Base-by-base conservation (phyloP, 1,140 invertebrate species). In the Ceratina japonica region DNA sequence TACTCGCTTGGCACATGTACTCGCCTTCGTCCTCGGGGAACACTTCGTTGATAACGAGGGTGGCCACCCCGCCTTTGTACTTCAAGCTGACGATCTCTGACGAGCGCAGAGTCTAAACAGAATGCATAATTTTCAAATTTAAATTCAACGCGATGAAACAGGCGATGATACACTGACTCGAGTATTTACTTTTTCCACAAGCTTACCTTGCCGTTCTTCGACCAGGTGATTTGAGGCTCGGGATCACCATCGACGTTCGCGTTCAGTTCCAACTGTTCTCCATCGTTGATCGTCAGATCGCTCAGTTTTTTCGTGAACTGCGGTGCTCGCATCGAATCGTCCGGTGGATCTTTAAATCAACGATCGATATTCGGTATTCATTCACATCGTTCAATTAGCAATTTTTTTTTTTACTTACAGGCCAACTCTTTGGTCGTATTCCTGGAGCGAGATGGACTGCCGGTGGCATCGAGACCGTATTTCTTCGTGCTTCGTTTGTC, bases 11-110 rank as follows among this genome's bases (percentile, higher is more conserved):
- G 89, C 98, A 98, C 8, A 94, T 94, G 89, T 98, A 98, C 74
- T 95, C 94, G 44, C 97, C 98, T 90, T 97, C 97, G 91, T 99
- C 98, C 93, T 98, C 97, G 1, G 97, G 97, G 94, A 97, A 98
- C 71, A 98, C 95, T 93, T 98, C 97, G 80, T 96, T 96, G 82
- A 98, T 98, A 22, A 95, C 95, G 22, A 98, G 92, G 52, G 95
- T 96, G 0, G 97, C 97, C 59, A 97, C 93, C 37, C 97, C 96
- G 87, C 96, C 97, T 90, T 97, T 97, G 89, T 98, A 98, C 92
- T 98, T 98, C 22, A 98, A 93, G 90, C 98, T 97, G 80, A 98
- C 94, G 44, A 98, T 95, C 92, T 98, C 96, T 0, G 95, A 96
- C 2, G 96, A 97, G 69, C 94, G 94, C 51, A 97, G 91, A 15